A percentile compares a stretch with the other conserved stretches of the same genome.
Evolutionary conservation across 2,113 vertebrate genomes (phyloP).

Genomic region (Promerops cafer): DNA sequence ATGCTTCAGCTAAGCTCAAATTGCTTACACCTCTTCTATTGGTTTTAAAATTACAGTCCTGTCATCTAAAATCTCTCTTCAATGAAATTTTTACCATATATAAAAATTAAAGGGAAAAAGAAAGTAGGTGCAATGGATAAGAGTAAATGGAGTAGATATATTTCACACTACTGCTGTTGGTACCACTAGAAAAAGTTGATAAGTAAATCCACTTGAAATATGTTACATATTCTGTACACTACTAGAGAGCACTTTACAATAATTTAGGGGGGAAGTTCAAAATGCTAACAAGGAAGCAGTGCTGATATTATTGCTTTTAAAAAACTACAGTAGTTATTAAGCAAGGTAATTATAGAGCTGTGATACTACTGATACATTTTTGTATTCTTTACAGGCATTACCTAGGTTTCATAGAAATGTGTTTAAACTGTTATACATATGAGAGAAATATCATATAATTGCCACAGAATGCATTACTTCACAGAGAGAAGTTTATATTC

Average conservation of each 20-base stretch:
- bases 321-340: background rate
- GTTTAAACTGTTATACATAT: background rate
- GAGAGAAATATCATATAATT: background rate
- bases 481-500: background rate
- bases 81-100: constrained; percentile 98
- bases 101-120: constrained; percentile 92
- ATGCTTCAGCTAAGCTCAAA: constrained; percentile 88
- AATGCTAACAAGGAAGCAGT: constrained; percentile 12
- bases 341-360: background rate
- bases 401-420: background rate
- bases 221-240: constrained; percentile 52
- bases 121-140: constrained; percentile 73
- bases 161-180: constrained; percentile 71
- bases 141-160: constrained; percentile 79
- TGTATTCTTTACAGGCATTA: background rate
- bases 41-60: constrained; percentile 98
- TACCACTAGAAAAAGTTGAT: constrained; percentile 71
- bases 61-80: constrained; percentile 95
- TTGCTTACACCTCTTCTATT: constrained; percentile 92
- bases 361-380: background rate
- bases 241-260: constrained; percentile 44
- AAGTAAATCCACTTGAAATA: constrained; percentile 73
- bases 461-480: background rate
- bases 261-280: constrained; percentile 21
- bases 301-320: background rate